Evolutionary conservation across 2,888 invertebrate genomes (phyloP), one percentile per base, ranked within the genome.

Genomic region (Andricus quercusramuli): DNA sequence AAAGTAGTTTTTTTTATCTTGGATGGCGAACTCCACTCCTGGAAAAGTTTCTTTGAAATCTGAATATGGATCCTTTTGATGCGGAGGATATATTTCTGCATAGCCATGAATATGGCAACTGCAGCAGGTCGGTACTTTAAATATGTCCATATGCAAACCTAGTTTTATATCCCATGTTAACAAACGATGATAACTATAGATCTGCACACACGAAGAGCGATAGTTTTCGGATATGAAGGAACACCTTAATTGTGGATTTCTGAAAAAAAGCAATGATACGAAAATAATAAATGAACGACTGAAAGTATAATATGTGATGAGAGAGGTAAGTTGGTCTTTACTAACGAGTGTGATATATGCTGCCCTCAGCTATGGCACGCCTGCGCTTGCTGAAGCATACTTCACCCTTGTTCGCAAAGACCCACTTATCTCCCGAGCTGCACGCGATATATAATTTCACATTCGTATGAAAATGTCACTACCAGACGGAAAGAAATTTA

Each of bases 81-180:
- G 90, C 0, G 96, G 96, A 1, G 96, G 96, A 84, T 95, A 96
- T 15, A 95, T 93, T 17, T 96, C 95, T 47, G 95, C 94, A 89
- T 96, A 96, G 4, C 96, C 96, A 89, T 96, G 96, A 17, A 97
- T 95, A 90, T 97, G 97, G 88, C 97, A 97, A 4, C 96, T 96
- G 88, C 97, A 97, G 87, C 97, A 97, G 0, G 96, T 96, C 41
- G 97, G 97, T 1, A 96, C 96, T 94, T 97, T 97, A 88, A 97
- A 97, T 82, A 97, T 96, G 89, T 97, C 97, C 94, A 97, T 96
- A 86, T 97, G 97, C 1, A 97, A 94, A 15, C 97, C 97, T 77
- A 96, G 94, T 79, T 95, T 95, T 84, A 96, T 95, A 89, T 97
- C 97, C 97, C 97, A 97, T 0, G 97, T 96, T 5, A 97, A 91